Evolutionary conservation across 2,797 vertebrate genomes (phyloP).

Genomic region (Alcedo quadribrachys): DNA sequence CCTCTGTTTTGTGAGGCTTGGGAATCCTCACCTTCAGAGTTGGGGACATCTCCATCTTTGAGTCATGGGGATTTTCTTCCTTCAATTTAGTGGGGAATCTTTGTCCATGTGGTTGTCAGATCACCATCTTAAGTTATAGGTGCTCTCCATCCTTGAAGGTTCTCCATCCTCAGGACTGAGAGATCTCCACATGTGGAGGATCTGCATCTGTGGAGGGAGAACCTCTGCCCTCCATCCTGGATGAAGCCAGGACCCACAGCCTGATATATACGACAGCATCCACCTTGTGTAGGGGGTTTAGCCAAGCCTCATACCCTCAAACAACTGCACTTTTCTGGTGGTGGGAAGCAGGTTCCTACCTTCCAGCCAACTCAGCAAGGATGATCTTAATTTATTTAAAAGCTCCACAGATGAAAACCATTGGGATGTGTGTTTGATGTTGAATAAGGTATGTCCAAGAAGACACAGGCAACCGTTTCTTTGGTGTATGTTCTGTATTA

Average conservation of each 20-base stretch:
- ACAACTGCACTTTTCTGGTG: background rate
- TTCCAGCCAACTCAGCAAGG: background rate
- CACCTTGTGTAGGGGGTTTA: fast-evolving
- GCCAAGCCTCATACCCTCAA: background rate
- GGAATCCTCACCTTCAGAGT: background rate
- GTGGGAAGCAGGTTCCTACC: background rate
- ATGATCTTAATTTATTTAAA: background rate
- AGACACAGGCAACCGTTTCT: background rate
- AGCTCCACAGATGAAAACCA: background rate
- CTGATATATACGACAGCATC: background rate
- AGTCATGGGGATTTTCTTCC: background rate
- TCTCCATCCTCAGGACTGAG: background rate
- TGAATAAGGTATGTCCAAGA: background rate
- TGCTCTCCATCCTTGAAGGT: background rate
- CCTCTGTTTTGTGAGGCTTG: background rate
- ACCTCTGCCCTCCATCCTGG: background rate
- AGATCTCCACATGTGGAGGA: background rate
- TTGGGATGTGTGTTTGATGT: background rate
- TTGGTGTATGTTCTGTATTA: background rate
- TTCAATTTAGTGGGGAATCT: background rate
- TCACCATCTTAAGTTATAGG: background rate
- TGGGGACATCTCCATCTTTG: background rate
- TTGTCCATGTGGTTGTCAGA: background rate
- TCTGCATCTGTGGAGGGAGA: background rate
- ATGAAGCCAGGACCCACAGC: background rate